Conservation (phyloP, 1,140 invertebrate genomes). For the Drosophila pandora region DNA sequence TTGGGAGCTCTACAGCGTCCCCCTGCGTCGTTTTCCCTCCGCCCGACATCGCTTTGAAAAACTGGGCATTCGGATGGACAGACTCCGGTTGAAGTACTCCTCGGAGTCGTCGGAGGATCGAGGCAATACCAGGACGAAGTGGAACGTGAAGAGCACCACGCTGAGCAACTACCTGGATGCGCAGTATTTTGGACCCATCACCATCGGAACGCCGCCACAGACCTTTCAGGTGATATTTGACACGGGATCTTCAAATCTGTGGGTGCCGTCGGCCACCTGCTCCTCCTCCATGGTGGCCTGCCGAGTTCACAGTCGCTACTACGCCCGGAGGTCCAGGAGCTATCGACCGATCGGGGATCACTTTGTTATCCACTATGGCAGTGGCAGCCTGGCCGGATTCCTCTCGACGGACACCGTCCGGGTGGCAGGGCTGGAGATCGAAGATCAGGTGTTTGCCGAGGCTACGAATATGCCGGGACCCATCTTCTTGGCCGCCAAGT, state of each 20-base stretch:
- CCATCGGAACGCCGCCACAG: slow-evolving; percentile 96
- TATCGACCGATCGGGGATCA: slow-evolving; percentile 94
- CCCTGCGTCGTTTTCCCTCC: slow-evolving; percentile 58
- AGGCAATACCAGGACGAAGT: neutral
- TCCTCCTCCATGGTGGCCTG: slow-evolving; percentile 95
- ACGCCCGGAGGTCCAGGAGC: slow-evolving; percentile 91
- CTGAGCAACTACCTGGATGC: slow-evolving; percentile 97
- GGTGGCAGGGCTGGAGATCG: slow-evolving; percentile 87
- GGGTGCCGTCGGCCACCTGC: slow-evolving; percentile 98
- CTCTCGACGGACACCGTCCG: slow-evolving; percentile 94
- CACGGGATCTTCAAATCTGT: slow-evolving; percentile 98
- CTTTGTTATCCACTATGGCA: slow-evolving; percentile 97
- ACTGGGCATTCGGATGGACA: slow-evolving; percentile 67
- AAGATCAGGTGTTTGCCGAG: slow-evolving; percentile 97
- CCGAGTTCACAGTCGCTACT: slow-evolving; percentile 94
- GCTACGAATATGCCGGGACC: slow-evolving; percentile 95
- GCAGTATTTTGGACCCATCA: slow-evolving; percentile 98
- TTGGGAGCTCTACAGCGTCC: slow-evolving; percentile 46
- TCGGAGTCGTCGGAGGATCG: neutral
- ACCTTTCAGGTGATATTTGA: slow-evolving; percentile 98
- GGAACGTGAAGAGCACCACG: slow-evolving; percentile 39
- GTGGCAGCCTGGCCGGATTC: slow-evolving; percentile 97
- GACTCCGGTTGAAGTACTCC: slow-evolving; percentile 61
- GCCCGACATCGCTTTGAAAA: slow-evolving; percentile 64
- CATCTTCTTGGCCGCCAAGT: slow-evolving; percentile 96